Conservation (phyloP, 2,113 vertebrate species). For the Scomber japonicus region DNA sequence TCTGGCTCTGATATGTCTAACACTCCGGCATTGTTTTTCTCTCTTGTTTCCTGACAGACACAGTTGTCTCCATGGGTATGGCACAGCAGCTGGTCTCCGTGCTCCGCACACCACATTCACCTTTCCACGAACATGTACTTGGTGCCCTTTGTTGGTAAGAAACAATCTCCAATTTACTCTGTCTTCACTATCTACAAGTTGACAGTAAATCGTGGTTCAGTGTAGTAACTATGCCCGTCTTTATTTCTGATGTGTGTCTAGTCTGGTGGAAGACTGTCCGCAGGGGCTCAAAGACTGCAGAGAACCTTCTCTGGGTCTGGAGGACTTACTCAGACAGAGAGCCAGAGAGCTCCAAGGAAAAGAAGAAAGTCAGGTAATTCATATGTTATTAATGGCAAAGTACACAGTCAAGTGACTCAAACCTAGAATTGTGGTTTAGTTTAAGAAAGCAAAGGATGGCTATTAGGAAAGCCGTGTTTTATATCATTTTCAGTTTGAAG, state of each 20-base stretch:
- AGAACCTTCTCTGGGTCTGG: constrained; percentile 84
- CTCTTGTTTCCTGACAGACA: constrained; percentile 74
- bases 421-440: background rate
- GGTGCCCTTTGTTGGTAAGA: constrained; percentile 91
- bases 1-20: background rate
- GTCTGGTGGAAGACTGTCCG: constrained; percentile 89
- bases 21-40: background rate
- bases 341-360: constrained; percentile 85
- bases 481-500: background rate
- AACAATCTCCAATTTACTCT: background rate
- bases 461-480: background rate
- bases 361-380: constrained; percentile 89
- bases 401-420: background rate
- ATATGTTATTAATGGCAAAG: background rate
- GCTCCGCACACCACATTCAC: constrained; percentile 79
- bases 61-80: constrained; percentile 93
- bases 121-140: constrained; percentile 87
- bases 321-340: constrained; percentile 87
- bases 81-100: constrained; percentile 90
- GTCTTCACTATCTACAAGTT: background rate
- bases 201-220: background rate
- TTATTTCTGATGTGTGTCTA: constrained; percentile 50
- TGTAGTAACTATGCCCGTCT: background rate
- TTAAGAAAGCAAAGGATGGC: background rate
- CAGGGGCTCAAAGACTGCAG: constrained; percentile 88